These are phyloP conservation scores for Arenicola marina DNA, from an alignment of 2,888 invertebrate species.

Conservation along the genomic window DNA sequence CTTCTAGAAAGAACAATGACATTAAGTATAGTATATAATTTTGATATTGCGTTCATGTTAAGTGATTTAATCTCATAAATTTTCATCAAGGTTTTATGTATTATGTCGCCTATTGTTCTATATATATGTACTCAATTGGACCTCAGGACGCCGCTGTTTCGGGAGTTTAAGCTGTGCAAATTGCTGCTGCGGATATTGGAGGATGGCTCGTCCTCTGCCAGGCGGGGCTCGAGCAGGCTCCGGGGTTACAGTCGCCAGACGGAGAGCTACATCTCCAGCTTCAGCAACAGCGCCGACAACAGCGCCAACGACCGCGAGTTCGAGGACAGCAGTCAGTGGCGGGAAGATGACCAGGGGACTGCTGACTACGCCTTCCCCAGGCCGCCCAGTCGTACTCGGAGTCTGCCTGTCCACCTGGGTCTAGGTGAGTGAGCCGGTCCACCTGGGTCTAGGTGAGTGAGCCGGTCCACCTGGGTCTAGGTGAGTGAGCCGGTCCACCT, in stretches of 20 bases:
- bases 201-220: constrained; percentile 50
- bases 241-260: constrained; percentile 59
- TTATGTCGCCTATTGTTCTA: not conserved
- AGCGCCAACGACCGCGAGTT: constrained; percentile 41
- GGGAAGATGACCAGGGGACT: constrained; percentile 26
- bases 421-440: constrained; percentile 23
- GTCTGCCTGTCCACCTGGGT: constrained; percentile 49
- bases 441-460: no score
- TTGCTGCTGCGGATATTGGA: constrained; percentile 56
- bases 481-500: no score
- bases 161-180: constrained; percentile 60
- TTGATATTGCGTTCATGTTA: no score
- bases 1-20: no score
- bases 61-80: no score
- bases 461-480: no score
- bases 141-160: constrained; percentile 35
- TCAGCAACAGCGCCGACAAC: constrained; percentile 57
- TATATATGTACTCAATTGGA: no score
- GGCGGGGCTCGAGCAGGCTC: constrained; percentile 18
- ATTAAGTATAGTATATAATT: no score
- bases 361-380: constrained; percentile 51
- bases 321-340: constrained; percentile 38
- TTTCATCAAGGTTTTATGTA: not conserved
- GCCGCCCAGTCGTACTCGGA: constrained; percentile 56
- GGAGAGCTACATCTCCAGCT: constrained; percentile 56